These are phyloP conservation scores for Drosophila malerkotliana DNA, from an alignment of 1,140 invertebrate genomes.

Conservation along the genomic window DNA sequence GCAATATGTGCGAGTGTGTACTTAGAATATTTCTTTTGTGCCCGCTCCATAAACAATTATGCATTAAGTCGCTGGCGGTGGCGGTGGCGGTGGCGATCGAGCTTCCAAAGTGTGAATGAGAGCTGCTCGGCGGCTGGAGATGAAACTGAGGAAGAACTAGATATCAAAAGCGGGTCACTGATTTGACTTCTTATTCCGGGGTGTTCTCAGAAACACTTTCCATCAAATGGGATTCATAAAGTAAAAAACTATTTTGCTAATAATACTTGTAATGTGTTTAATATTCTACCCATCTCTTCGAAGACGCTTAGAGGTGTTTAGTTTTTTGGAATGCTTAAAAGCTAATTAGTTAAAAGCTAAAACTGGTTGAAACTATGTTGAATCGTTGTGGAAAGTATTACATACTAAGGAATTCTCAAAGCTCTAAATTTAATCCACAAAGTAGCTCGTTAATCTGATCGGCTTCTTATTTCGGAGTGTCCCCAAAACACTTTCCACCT, in stretches of 20 bases:
- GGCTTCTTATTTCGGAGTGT: too few relatives aligned
- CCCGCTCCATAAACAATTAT: conserved; percentile 72
- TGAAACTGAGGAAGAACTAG: background rate
- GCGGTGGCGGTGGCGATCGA: conserved; percentile 40
- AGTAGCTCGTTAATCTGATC: too few relatives aligned
- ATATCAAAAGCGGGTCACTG: background rate
- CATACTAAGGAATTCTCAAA: too few relatives aligned
- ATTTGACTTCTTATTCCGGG: background rate
- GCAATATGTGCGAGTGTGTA: conserved; percentile 40
- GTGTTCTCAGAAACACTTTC: conserved; percentile 2
- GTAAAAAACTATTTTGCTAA: too few relatives aligned
- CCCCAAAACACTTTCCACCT: too few relatives aligned
- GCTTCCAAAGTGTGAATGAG: conserved; percentile 62
- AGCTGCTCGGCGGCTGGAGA: conserved; percentile 18
- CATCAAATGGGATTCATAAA: background rate
- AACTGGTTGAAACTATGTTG: too few relatives aligned
- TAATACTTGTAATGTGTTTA: background rate
- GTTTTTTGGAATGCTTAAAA: too few relatives aligned
- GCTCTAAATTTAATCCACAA: too few relatives aligned
- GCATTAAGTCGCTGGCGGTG: conserved; percentile 64
- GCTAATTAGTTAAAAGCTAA: too few relatives aligned
- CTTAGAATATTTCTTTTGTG: conserved; percentile 73
- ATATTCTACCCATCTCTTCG: too few relatives aligned
- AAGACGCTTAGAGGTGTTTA: too few relatives aligned
- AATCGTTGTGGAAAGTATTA: too few relatives aligned